Evolutionary conservation across 2,888 invertebrate species (phyloP).

Genomic region (Hirtodrosophila histrioides): DNA sequence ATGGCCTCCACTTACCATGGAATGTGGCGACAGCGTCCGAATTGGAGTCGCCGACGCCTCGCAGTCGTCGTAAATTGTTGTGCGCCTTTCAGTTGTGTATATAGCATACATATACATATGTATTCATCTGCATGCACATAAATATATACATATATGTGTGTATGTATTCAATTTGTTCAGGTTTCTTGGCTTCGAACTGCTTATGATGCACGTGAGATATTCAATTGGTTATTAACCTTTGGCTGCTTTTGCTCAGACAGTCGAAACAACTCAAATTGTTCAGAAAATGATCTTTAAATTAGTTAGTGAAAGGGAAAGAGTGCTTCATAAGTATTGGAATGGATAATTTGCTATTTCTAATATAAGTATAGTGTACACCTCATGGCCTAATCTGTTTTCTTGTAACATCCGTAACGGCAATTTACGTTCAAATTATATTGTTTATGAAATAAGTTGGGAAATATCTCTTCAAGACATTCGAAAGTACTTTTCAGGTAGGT

Average conservation of each 20-base stretch:
- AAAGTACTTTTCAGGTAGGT: no score
- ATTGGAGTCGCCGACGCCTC: slow-evolving; percentile 55
- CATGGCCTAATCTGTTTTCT: no score
- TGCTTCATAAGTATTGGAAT: no score
- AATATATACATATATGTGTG: not conserved
- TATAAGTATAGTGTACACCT: no score
- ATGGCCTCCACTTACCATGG: slow-evolving; percentile 60
- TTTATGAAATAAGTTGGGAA: no score
- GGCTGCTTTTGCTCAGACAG: not conserved
- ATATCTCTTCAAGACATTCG: no score
- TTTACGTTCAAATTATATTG: no score
- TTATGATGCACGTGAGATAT: slow-evolving; percentile 18
- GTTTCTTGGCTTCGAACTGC: slow-evolving; percentile 29
- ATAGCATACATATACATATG: not conserved
- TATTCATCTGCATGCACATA: not conserved
- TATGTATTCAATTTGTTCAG: slow-evolving; percentile 37
- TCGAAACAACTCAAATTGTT: no score
- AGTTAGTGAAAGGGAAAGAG: no score
- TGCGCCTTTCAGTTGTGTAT: slow-evolving; percentile 26
- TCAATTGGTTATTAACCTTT: slow-evolving; percentile 15
- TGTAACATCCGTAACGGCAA: no score
- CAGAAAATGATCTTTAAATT: no score
- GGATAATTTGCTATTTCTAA: no score
- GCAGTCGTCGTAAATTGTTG: slow-evolving; percentile 42
- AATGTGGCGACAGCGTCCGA: slow-evolving; percentile 64